Evolutionary conservation across 2,888 invertebrate species (phyloP).

Genomic region (Tenthredo distinguenda): DNA sequence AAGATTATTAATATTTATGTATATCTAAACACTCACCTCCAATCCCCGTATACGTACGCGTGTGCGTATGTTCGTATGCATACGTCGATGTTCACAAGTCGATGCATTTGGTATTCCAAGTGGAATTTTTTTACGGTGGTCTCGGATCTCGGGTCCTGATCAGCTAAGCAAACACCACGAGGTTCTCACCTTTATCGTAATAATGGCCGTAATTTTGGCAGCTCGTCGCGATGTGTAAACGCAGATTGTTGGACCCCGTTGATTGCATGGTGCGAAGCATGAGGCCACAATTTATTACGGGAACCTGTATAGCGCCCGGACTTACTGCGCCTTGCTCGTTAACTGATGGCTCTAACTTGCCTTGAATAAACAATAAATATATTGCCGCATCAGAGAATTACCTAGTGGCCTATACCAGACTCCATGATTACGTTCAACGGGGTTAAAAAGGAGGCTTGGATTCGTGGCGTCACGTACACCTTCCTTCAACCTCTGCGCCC

Average conservation of each 20-base stretch:
- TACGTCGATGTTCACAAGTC: background rate
- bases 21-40: background rate
- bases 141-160: slow-evolving; percentile 46
- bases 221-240: slow-evolving; percentile 60
- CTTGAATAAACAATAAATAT: slow-evolving; percentile 54
- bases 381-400: slow-evolving; percentile 45
- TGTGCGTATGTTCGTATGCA: background rate
- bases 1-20: slow-evolving; percentile 36
- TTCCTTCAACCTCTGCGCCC: slow-evolving; percentile 14
- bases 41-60: background rate
- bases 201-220: slow-evolving; percentile 70
- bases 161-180: slow-evolving; percentile 69
- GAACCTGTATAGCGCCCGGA: slow-evolving; percentile 54
- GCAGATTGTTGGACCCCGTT: slow-evolving; percentile 66
- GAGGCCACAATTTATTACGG: slow-evolving; percentile 69
- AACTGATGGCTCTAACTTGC: slow-evolving; percentile 48
- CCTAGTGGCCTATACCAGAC: slow-evolving; percentile 42
- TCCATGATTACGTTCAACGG: slow-evolving; percentile 40
- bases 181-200: slow-evolving; percentile 70
- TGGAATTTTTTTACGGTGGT: slow-evolving; percentile 2
- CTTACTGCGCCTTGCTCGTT: slow-evolving; percentile 34
- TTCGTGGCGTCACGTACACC: slow-evolving; percentile 10
- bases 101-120: background rate
- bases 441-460: slow-evolving; percentile 32
- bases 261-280: slow-evolving; percentile 68